Percentiles rank a stretch among this genome's conserved stretches.
phyloP scores from a whole-genome alignment of 2,888 invertebrate genomes.

The Eristalis arbustorum region DNA sequence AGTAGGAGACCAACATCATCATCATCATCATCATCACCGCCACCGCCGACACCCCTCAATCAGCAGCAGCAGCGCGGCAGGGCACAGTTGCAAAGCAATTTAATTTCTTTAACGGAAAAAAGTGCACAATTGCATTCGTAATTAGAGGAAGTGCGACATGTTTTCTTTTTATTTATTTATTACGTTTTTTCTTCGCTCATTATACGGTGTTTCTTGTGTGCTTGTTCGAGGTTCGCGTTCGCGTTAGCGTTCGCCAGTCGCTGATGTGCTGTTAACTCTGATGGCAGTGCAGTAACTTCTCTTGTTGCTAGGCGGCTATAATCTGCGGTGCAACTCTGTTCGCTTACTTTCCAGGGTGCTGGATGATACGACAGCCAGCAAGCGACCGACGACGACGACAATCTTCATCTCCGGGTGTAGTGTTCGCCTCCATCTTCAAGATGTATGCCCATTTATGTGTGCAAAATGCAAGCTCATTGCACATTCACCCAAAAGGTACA shows the following conservation, averaged over 20 bases:
- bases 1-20: constrained; percentile 22
- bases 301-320: constrained; percentile 51
- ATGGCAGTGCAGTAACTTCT: constrained; percentile 16
- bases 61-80: neutral
- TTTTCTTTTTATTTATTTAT: constrained; percentile 60
- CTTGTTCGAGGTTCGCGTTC: constrained; percentile 6
- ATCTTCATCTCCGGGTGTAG: constrained; percentile 45
- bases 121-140: constrained; percentile 65
- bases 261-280: constrained; percentile 47
- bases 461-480: constrained; percentile 60
- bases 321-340: neutral
- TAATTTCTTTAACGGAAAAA: constrained; percentile 66
- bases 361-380: neutral
- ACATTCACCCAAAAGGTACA: constrained; percentile 32
- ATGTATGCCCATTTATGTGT: constrained; percentile 64
- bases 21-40: neutral
- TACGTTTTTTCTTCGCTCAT: constrained; percentile 48
- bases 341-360: too few species aligned
- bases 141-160: constrained; percentile 70
- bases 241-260: neutral
- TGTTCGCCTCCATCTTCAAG: constrained; percentile 55
- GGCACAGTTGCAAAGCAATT: constrained; percentile 60
- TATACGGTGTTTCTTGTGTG: constrained; percentile 40
- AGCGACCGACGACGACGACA: constrained; percentile 20
- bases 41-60: neutral